phyloP scores from a whole-genome alignment of 2,113 vertebrate species.

The Apus apus region DNA sequence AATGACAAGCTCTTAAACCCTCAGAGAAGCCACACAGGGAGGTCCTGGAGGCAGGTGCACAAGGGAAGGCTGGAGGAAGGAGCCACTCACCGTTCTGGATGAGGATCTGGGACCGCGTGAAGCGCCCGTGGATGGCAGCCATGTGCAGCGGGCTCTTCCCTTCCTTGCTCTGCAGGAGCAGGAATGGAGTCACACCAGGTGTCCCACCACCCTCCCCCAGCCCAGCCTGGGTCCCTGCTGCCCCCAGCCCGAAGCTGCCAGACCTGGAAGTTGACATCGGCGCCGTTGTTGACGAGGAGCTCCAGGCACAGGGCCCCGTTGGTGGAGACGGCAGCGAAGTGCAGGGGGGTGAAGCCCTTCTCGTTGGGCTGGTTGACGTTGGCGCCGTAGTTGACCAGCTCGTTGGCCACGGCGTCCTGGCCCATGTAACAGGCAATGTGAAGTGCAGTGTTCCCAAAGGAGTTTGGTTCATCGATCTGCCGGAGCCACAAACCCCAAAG shows the following conservation, averaged over 20 bases:
- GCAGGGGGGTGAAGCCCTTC: conserved; percentile 90
- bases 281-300: conserved; percentile 93
- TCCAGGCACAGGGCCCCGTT: conserved; percentile 93
- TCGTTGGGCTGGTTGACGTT: conserved; percentile 91
- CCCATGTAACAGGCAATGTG: conserved; percentile 95
- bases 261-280: conserved; percentile 93
- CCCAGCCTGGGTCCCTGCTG: not conserved
- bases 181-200: fast-evolving
- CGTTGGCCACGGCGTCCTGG: conserved; percentile 89
- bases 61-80: not conserved
- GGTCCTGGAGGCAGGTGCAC: not conserved
- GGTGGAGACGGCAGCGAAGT: conserved; percentile 92
- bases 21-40: fast-evolving
- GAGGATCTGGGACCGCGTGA: conserved; percentile 95
- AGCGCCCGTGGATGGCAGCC: conserved; percentile 93
- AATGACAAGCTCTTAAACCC: not conserved
- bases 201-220: fast-evolving
- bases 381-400: conserved; percentile 92
- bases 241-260: not conserved
- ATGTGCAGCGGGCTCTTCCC: conserved; percentile 96
- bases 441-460: conserved; percentile 93
- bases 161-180: conserved; percentile 86
- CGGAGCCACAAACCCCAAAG: too few relatives aligned
- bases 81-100: conserved; percentile 91
- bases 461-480: conserved; percentile 90